Evolutionary conservation across 2,888 invertebrate species (phyloP), one percentile per base, ranked within the genome.

Genomic region (Conistra vaccinii): DNA sequence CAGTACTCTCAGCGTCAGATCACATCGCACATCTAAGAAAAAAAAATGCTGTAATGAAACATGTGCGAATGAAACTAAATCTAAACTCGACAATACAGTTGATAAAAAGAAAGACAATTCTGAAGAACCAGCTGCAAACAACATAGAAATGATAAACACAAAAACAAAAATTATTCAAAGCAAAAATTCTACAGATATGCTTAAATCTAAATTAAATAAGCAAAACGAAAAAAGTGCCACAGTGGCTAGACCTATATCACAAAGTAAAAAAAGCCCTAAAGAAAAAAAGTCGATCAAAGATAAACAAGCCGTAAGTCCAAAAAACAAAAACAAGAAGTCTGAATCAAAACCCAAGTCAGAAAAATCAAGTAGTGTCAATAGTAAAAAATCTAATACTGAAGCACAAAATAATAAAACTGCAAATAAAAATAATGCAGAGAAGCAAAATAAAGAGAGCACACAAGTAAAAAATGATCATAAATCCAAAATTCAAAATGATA

Each of bases 1-100:
- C 26, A 85, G 81, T 69, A 81, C 76, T 35, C 71, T 89, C 1
- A 86, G 73, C 63, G 63, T 91, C 14, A 87, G 78, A 75, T 88
- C 90, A 29, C 91, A 91, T 70, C 86, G 80, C 29, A 86, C 83
- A 65, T 78, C 80, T n/a, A 88, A 80, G 58, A 87, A 87, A 77
- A 79, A 68, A 4, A 85, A 81, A 80, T 73, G 76, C 35, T 51
- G 61, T 32, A 80, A 83, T 70, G 83, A 86, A 75, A 85, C 83
- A 12, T 66, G 53, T 51, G 45, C 42, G 57, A 66, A 66, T 26
- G 57, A 76, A 67, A 76, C 29, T 3, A 63, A 66, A 26, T 48
- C 51, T n/a, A 82, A 84, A 66, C 9, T 48, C 9, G 67, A 73
- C 29, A 42, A 66, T 39, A 20, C 23, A 10, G 39, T 69, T 6